These are phyloP conservation scores for Eulemur albifrons DNA, from an alignment of 2,797 vertebrate genomes.

Conservation along the genomic window DNA sequence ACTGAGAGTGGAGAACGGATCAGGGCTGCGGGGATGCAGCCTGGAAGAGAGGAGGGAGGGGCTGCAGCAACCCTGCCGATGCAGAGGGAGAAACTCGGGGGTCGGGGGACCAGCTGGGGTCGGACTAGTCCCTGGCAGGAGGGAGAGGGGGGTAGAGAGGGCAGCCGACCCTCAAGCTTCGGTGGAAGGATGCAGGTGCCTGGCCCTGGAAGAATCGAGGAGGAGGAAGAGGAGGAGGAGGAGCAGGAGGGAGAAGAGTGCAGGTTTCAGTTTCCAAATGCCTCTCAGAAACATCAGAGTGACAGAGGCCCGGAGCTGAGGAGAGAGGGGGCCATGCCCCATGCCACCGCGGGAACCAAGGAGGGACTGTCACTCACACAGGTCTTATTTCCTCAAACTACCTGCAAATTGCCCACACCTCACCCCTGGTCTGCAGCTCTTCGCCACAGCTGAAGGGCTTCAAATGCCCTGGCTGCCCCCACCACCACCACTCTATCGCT, in stretches of 20 bases:
- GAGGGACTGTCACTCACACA: not conserved
- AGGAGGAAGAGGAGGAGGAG: not conserved
- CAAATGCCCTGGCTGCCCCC: not conserved
- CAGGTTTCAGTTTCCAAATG: not conserved
- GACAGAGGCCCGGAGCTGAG: not conserved
- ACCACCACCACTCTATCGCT: not conserved
- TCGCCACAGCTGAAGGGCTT: not conserved
- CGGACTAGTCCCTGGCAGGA: not conserved
- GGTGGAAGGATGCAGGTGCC: not conserved
- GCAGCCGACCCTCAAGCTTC: not conserved
- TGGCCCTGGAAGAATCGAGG: not conserved
- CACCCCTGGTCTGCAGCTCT: not conserved
- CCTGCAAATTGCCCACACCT: not conserved
- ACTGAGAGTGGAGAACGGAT: not conserved
- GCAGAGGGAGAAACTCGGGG: fast-evolving
- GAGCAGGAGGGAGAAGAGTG: not conserved
- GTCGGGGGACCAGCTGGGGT: not conserved
- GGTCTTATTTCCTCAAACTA: not conserved
- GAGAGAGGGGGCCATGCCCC: not conserved
- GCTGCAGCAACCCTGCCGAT: fast-evolving
- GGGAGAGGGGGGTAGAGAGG: too few relatives aligned
- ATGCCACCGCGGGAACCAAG: not conserved
- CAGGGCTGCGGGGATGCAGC: not conserved
- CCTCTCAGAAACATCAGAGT: not conserved
- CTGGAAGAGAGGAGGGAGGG: not conserved